Percentiles rank a stretch among this genome's conserved stretches.
Conservation (phyloP, 2,888 invertebrate species). For the Pemphredon lugubris region DNA sequence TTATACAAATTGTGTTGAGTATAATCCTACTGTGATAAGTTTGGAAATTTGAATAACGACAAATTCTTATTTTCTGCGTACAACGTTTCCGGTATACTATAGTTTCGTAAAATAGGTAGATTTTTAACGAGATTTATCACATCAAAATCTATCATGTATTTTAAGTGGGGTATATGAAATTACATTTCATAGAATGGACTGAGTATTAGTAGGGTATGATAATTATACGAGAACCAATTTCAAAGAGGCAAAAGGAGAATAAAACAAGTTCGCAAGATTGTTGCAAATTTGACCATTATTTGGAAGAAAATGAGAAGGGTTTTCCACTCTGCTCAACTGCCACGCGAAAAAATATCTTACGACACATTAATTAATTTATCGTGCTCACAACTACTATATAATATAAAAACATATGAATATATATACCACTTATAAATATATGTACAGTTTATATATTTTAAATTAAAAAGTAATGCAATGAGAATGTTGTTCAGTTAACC, state of each 20-base stretch:
- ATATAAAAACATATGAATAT: slow-evolving; percentile 74
- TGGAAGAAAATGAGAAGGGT: slow-evolving; percentile 60
- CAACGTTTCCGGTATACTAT: too few relatives aligned
- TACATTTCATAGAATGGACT: slow-evolving; percentile 74
- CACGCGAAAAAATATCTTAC: slow-evolving; percentile 71
- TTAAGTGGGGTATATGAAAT: slow-evolving; percentile 36
- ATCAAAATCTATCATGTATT: slow-evolving; percentile 19
- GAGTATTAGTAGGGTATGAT: slow-evolving; percentile 76
- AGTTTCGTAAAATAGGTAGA: too few relatives aligned
- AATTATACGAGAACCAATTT: slow-evolving; percentile 67
- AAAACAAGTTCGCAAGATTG: slow-evolving; percentile 8
- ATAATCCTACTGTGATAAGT: too few relatives aligned
- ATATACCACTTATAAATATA: slow-evolving; percentile 77
- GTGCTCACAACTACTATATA: slow-evolving; percentile 77
- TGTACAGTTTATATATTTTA: slow-evolving; percentile 82
- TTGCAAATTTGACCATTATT: slow-evolving; percentile 39
- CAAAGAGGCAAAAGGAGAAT: slow-evolving; percentile 23
- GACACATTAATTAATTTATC: slow-evolving; percentile 76
- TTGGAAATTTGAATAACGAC: too few relatives aligned
- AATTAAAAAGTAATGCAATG: slow-evolving; percentile 80
- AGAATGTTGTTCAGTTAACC: slow-evolving; percentile 25
- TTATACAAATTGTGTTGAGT: too few relatives aligned
- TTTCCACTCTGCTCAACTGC: slow-evolving; percentile 73
- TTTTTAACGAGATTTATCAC: too few relatives aligned
- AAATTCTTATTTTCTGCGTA: too few relatives aligned